Percentiles rank a stretch among this genome's conserved stretches.
phyloP scores from a whole-genome alignment of 2,797 vertebrate genomes.

The Sebastes diploproa region DNA sequence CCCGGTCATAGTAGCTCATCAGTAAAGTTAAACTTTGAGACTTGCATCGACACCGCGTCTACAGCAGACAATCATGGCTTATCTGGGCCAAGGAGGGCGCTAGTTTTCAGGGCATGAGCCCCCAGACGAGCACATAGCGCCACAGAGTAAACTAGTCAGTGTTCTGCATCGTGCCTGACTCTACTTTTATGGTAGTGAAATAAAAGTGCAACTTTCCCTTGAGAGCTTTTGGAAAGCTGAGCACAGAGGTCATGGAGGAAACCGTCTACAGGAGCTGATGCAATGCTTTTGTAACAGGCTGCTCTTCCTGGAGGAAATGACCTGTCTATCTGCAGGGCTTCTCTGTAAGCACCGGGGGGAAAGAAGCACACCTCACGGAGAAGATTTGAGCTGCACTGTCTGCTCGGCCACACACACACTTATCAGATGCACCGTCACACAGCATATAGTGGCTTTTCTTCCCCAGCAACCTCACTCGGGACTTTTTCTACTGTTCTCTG shows the following conservation, averaged over 20 bases:
- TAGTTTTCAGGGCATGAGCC: neutral
- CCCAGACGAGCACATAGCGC: neutral
- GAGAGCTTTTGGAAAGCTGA: neutral
- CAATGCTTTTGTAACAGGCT: neutral
- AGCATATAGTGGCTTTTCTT: too few species aligned
- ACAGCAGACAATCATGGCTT: neutral
- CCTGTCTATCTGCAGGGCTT: neutral
- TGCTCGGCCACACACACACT: neutral
- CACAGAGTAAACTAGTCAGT: neutral
- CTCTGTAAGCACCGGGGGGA: neutral
- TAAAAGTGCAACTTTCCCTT: neutral
- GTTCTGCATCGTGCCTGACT: neutral
- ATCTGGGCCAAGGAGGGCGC: neutral
- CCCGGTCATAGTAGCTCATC: neutral
- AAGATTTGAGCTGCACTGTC: neutral
- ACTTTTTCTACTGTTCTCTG: neutral
- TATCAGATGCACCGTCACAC: too few species aligned
- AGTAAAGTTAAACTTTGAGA: neutral
- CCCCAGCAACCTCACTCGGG: too few species aligned
- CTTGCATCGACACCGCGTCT: too few species aligned
- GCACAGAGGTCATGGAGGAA: neutral
- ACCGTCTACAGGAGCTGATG: neutral
- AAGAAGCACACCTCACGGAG: neutral
- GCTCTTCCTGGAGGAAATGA: slow-evolving; percentile 3
- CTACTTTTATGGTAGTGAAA: neutral